phyloP scores from a whole-genome alignment of 2,888 invertebrate species.

The Stictocephala bisonia region DNA sequence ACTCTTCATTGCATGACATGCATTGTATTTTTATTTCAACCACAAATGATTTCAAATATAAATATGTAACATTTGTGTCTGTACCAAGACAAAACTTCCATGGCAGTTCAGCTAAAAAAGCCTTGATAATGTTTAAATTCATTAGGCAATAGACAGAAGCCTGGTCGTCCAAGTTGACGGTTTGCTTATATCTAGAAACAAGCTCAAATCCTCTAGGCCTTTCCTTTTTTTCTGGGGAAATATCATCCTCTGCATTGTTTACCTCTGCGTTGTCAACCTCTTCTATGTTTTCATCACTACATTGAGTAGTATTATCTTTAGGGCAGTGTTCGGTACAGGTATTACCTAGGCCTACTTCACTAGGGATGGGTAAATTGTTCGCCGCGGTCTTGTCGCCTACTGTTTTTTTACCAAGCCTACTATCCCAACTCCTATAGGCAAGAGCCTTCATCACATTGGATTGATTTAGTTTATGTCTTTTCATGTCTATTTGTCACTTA shows the following conservation, averaged over 20 bases:
- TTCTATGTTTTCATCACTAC: no score
- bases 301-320: no score
- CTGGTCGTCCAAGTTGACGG: constrained; percentile 17
- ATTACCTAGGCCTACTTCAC: no score
- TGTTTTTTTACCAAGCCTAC: no score
- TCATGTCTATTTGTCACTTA: no score
- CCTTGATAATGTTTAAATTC: constrained; percentile 20
- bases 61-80: constrained; percentile 11
- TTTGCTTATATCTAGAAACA: constrained; percentile 19
- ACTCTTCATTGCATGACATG: not conserved
- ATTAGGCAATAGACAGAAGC: constrained; percentile 21
- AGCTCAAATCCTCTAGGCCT: constrained; percentile 12
- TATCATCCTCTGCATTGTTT: constrained; percentile 17
- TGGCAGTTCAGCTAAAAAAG: constrained; percentile 14
- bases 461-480: no score
- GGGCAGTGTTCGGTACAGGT: no score
- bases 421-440: no score
- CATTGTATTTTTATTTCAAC: constrained; percentile 18
- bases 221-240: not conserved
- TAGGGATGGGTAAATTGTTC: no score
- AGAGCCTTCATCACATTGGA: no score
- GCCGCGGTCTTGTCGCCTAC: no score
- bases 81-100: constrained; percentile 28
- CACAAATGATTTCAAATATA: constrained; percentile 26
- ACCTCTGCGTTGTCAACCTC: not conserved